Evolutionary conservation across 2,797 vertebrate species (phyloP).

Genomic region (Schizothorax lantsangensis): DNA sequence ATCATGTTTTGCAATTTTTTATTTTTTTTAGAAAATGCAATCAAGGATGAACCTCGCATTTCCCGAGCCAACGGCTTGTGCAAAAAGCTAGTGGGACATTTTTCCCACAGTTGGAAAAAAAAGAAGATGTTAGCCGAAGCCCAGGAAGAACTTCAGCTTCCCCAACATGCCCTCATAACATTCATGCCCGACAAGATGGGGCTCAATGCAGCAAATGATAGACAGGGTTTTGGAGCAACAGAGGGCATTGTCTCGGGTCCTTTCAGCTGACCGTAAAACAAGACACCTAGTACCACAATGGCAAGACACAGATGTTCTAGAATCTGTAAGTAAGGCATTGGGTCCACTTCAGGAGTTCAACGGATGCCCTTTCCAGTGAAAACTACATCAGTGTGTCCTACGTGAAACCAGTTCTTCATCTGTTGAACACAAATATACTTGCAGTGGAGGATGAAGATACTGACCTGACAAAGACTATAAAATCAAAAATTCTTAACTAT

Average conservation of each 20-base stretch:
- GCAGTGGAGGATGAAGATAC: too few relatives aligned
- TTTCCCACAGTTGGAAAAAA: neutral
- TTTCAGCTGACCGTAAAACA: too few relatives aligned
- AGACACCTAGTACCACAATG: too few relatives aligned
- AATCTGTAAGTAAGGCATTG: too few relatives aligned
- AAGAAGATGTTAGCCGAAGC: neutral
- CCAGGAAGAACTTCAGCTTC: neutral
- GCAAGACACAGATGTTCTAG: too few relatives aligned
- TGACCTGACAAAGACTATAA: too few relatives aligned
- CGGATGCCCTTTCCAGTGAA: too few relatives aligned
- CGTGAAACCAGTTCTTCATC: too few relatives aligned
- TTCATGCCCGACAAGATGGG: constrained; percentile 19
- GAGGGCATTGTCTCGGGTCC: neutral
- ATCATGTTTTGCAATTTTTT: neutral
- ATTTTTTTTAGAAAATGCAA: neutral
- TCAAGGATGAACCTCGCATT: neutral
- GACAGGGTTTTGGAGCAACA: constrained; percentile 23
- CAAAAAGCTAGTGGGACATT: neutral
- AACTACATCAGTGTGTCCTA: too few relatives aligned
- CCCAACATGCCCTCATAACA: constrained; percentile 1
- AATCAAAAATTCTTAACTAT: too few relatives aligned
- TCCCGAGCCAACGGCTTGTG: neutral
- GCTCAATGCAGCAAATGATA: constrained; percentile 21
- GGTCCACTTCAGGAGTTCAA: too few relatives aligned
- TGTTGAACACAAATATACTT: too few relatives aligned